phyloP scores from a whole-genome alignment of 2,113 vertebrate genomes.

The Rhinopomastus cyanomelas region DNA sequence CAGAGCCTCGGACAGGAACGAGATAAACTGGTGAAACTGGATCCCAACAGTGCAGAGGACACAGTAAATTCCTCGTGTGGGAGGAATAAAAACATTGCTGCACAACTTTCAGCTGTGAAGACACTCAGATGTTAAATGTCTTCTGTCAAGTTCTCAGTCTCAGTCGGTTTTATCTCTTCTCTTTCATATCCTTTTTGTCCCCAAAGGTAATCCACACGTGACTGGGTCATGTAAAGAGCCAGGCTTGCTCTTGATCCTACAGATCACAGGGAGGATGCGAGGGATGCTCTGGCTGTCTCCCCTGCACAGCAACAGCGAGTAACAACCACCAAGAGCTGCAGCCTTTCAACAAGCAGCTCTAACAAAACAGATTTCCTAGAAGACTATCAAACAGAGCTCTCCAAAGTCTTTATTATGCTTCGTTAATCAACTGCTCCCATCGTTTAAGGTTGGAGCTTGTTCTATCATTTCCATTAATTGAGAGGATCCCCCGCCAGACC shows the following conservation, averaged over 20 bases:
- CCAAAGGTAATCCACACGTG: background rate
- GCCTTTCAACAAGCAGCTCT: background rate
- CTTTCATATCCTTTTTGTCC: background rate
- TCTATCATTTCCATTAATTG: conserved; percentile 68
- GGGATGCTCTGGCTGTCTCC: background rate
- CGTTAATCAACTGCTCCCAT: conserved; percentile 35
- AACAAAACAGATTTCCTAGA: conserved; percentile 30
- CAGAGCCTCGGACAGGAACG: background rate
- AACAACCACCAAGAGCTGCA: background rate
- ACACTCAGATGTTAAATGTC: background rate
- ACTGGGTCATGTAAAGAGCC: conserved; percentile 10
- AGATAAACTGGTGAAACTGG: conserved; percentile 43
- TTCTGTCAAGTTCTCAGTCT: background rate
- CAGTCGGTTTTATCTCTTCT: conserved; percentile 9
- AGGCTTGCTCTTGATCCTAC: conserved; percentile 14
- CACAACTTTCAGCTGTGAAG: conserved; percentile 48
- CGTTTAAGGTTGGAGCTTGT: conserved; percentile 31
- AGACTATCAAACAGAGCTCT: conserved; percentile 19
- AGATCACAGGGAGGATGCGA: background rate
- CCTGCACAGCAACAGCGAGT: background rate
- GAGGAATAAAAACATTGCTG: conserved; percentile 36
- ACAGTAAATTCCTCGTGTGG: conserved; percentile 39
- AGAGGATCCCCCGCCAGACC: conserved; percentile 62
- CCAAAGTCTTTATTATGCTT: conserved; percentile 24
- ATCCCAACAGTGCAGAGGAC: conserved; percentile 4